Evolutionary conservation across 2,797 vertebrate genomes (phyloP), one percentile per base, ranked within the genome.

Genomic region (Molossus alvarezi): DNA sequence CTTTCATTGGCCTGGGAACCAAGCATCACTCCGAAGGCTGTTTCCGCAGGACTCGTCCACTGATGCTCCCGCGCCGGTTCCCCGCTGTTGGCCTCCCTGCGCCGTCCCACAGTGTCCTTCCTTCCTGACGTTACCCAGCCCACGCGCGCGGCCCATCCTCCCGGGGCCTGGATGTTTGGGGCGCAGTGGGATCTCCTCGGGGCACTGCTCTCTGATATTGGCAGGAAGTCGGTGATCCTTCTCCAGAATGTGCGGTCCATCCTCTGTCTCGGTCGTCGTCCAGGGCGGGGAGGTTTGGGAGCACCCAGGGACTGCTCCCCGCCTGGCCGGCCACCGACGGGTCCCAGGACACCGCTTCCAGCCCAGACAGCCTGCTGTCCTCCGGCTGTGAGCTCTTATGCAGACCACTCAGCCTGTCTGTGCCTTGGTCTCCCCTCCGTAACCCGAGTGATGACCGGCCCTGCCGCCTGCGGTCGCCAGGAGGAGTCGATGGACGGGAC

Each of bases 21-120:
- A 6, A 45, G 6, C 41, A 45, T 45, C 41, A 45, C 41, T 45
- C 41, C 41, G 6, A 18, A 0, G 0, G 1, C 7, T 2, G 0
- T 45, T 12, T 27, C 64, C 25, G 41, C 41, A 2, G 0, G 13
- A 2, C 12, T 0, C 15, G 15, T 9, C 4, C 29, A 13, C 17
- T 1, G 2, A 0, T 12, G 25, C 2, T 10, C 41, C 27, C 6
- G 41, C 0, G 1, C 51, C 20, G 0, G 0, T 12, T 23, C 4
- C 8, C 12, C 6, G 6, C 3, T 0, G 18, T 5, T 1, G 8
- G 15, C 57, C 45, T 58, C 23, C 18, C 33, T 41, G 2, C 4
- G 12, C 60, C 17, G 0, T 10, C 20, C n/a, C 27, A 29, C 67
- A 0, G 17, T 10, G 12, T 3, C 33, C 48, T n/a, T 33, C 69